Percentiles rank a stretch among this genome's conserved stretches.
Evolutionary conservation across 2,888 invertebrate genomes (phyloP).

Genomic region (Matsumyia berberina): DNA sequence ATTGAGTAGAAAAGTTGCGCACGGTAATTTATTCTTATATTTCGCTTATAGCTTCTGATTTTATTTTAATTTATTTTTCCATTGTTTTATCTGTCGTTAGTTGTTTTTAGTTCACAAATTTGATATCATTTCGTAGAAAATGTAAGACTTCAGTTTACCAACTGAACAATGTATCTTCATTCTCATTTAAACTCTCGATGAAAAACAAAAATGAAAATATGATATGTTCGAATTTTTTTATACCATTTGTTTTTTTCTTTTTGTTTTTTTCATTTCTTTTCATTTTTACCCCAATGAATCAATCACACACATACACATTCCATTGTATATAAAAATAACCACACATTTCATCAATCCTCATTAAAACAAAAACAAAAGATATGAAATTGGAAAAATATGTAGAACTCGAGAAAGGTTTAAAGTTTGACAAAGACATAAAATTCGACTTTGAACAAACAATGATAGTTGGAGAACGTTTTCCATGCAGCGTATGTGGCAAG

Average conservation of each 20-base stretch:
- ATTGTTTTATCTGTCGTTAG: conserved; percentile 50
- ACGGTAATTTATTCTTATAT: conserved; percentile 43
- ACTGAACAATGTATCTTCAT: not conserved
- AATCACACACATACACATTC: conserved; percentile 70
- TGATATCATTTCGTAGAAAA: conserved; percentile 10
- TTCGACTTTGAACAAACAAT: conserved; percentile 77
- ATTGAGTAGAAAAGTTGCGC: conserved; percentile 45
- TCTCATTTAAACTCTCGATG: conserved; percentile 2
- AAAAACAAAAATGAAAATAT: conserved; percentile 37
- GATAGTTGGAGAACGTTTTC: conserved; percentile 83
- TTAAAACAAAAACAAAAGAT: conserved; percentile 26
- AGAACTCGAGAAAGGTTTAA: too few species aligned
- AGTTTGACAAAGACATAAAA: conserved; percentile 70
- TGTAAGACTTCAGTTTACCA: conserved; percentile 14
- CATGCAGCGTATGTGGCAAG: conserved; percentile 86
- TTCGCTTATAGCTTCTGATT: conserved; percentile 19
- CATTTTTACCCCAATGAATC: conserved; percentile 76
- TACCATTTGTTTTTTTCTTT: conserved; percentile 78
- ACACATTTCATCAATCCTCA: conserved; percentile 64
- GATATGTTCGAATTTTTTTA: conserved; percentile 72
- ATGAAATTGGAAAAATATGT: too few species aligned
- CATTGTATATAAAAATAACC: conserved; percentile 59
- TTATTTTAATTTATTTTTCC: conserved; percentile 5
- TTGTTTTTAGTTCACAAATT: conserved; percentile 16
- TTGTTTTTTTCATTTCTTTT: conserved; percentile 79